phyloP scores from a whole-genome alignment of 2,888 invertebrate species.

The Furcula furcula region DNA sequence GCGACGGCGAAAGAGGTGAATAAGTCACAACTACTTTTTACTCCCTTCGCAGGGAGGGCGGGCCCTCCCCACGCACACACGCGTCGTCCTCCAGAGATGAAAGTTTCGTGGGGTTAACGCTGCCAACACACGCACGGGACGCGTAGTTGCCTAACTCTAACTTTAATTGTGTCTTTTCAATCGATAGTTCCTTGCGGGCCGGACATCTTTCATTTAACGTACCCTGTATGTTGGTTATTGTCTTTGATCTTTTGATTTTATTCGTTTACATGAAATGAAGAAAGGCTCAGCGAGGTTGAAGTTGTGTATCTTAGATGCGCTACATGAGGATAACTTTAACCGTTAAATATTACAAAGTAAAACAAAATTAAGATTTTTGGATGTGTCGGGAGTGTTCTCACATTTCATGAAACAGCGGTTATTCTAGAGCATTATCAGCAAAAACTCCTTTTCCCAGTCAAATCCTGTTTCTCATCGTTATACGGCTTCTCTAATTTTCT shows the following conservation, averaged over 20 bases:
- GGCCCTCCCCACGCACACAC: conserved; percentile 50
- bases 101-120: conserved; percentile 78
- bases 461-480: too few relatives aligned
- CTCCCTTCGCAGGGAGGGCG: conserved; percentile 72
- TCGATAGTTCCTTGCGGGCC: conserved; percentile 66
- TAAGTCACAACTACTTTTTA: conserved; percentile 79
- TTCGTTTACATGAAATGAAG: conserved; percentile 20
- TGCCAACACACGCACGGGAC: conserved; percentile 70
- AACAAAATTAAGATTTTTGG: too few relatives aligned
- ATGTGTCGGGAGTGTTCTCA: too few relatives aligned
- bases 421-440: too few relatives aligned
- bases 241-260: conserved; percentile 39
- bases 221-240: conserved; percentile 31
- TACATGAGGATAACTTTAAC: not conserved
- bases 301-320: not conserved
- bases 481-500: too few relatives aligned
- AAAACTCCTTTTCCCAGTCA: too few relatives aligned
- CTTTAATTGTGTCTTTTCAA: conserved; percentile 82
- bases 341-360: too few relatives aligned
- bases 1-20: conserved; percentile 81
- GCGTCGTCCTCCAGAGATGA: conserved; percentile 71
- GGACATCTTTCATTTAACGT: conserved; percentile 50
- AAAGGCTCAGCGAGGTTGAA: too few relatives aligned
- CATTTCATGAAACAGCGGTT: too few relatives aligned
- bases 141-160: conserved; percentile 77